Evolutionary conservation across 2,888 invertebrate species (phyloP), one percentile per base, ranked within the genome.

Genomic region (Macroteleia sp.): DNA sequence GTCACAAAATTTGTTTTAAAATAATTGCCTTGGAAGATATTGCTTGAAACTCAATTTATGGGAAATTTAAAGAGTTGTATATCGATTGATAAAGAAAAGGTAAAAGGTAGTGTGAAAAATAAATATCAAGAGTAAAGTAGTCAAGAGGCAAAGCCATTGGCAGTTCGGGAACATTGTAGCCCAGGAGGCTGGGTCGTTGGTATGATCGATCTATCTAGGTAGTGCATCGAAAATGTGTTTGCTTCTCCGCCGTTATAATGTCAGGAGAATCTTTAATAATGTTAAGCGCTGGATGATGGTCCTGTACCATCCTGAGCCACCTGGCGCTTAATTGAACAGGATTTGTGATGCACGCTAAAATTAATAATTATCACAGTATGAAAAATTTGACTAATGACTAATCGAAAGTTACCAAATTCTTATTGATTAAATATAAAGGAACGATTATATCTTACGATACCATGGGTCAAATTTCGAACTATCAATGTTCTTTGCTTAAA

Each of bases 161-260:
- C 52, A 64, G 44, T 32, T 76, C 44, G 64, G 54, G 50, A 62
- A 57, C 44, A 42, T 50, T 62, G 76, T 34, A 62, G 56, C 71
- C 76, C 67, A 67, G 69, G 75, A 79, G 79, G 76, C 71, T 76
- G 75, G 71, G 48, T 73, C 71, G 75, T 69, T 62, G 76, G 66
- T 67, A 76, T 64, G 48, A 76, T 76, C 75, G 75, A 76, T 76
- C 75, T 57, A 75, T 44, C 41, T 56, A 30, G 36, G 19, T 10
- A 14, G 22, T 44, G 56, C 70, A 30, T 54, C 66, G 32, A 56
- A 79, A 75, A 70, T n/a, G n/a, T 59, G 56, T 61, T 75, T 57
- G 69, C 59, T 66, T 54, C 41, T 54, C 34, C 19, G 48, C n/a
- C 62, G 10, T 52, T 59, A 30, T 50, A 28, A 44, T 34, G 30